Percentiles rank a stretch among this genome's conserved stretches.
These are phyloP conservation scores for Hippocampus abdominalis DNA, from an alignment of 2,113 vertebrate genomes.

Conservation along the genomic window DNA sequence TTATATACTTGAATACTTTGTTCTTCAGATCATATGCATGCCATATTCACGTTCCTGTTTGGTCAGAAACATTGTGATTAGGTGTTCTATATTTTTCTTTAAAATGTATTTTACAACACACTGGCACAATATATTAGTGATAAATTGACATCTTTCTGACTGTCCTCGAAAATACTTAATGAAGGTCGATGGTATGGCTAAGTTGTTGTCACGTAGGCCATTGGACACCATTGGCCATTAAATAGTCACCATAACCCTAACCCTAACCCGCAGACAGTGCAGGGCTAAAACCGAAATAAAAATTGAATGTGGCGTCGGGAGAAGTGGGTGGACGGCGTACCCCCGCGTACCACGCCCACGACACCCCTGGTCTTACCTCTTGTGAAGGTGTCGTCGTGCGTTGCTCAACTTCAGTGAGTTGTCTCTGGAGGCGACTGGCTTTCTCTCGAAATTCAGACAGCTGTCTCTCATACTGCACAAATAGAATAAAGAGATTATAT, in stretches of 20 bases:
- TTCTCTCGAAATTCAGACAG: slow-evolving; percentile 81
- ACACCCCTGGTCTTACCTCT: no score
- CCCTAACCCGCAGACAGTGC: no score
- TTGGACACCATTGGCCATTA: neutral
- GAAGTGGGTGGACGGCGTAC: no score
- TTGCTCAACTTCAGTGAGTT: slow-evolving; percentile 82
- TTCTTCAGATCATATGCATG: neutral
- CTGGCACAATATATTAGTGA: no score
- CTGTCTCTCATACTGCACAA: slow-evolving; percentile 80
- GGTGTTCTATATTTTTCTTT: neutral
- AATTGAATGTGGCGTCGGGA: no score
- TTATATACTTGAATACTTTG: neutral
- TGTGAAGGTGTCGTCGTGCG: slow-evolving; percentile 78
- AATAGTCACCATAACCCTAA: neutral
- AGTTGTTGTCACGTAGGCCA: neutral
- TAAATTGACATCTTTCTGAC: neutral
- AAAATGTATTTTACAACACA: neutral
- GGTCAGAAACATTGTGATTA: neutral
- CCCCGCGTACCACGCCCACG: no score
- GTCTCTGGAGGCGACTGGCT: slow-evolving; percentile 79
- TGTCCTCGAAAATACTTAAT: neutral
- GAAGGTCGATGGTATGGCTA: neutral
- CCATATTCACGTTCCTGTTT: neutral
- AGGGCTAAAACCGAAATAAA: no score
- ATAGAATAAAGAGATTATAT: neutral